Conservation (phyloP, 1,140 invertebrate genomes). For the Carcinoscorpius rotundicauda region DNA sequence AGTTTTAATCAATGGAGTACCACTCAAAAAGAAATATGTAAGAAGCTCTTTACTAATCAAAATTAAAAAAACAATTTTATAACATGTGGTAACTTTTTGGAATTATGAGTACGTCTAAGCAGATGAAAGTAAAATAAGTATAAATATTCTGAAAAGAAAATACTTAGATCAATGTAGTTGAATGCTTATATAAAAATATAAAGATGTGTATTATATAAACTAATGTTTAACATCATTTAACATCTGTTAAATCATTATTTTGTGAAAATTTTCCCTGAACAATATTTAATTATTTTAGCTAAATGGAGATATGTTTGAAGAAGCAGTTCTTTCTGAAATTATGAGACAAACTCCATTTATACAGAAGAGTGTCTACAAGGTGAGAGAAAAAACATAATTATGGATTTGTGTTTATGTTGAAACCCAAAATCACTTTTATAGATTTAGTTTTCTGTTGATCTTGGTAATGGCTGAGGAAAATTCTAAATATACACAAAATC, state of each 20-base stretch:
- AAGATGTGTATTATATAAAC: too few species aligned
- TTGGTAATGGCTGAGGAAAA: too few species aligned
- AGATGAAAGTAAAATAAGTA: too few species aligned
- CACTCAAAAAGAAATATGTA: constrained; percentile 51
- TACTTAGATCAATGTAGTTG: too few species aligned
- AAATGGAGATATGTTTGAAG: constrained; percentile 74
- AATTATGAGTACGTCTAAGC: not conserved
- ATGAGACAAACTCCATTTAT: constrained; percentile 64
- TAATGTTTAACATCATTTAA: too few species aligned
- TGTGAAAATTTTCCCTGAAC: not conserved
- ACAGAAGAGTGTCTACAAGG: constrained; percentile 75
- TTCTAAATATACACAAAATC: too few species aligned
- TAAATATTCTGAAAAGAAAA: too few species aligned
- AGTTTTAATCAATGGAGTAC: constrained; percentile 87
- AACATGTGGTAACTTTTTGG: not conserved
- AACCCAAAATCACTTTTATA: too few species aligned
- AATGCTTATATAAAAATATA: too few species aligned
- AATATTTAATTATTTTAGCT: constrained; percentile 31
- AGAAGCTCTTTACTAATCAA: constrained; percentile 11
- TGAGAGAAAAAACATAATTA: constrained; percentile 13
- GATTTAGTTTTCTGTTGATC: too few species aligned
- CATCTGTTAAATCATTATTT: constrained; percentile 1
- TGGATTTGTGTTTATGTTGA: too few species aligned
- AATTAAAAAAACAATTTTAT: not conserved
- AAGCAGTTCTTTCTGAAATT: constrained; percentile 77